phyloP scores from a whole-genome alignment of 2,888 invertebrate genomes.

The Troides helena region DNA sequence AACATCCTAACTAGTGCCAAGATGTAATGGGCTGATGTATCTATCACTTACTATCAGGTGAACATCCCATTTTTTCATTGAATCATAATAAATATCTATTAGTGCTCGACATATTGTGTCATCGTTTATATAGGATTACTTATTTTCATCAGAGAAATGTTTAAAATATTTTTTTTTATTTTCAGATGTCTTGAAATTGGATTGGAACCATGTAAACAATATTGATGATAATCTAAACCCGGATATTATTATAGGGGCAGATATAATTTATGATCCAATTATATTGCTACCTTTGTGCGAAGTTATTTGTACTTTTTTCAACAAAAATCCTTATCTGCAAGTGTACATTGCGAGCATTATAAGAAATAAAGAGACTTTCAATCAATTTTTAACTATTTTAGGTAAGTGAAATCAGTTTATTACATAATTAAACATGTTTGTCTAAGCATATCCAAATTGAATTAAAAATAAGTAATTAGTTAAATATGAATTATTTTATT shows the following conservation, averaged over 20 bases:
- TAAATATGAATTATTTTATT: too few species aligned
- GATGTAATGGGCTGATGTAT: too few species aligned
- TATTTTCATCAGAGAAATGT: background rate
- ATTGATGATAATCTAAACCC: conserved; percentile 45
- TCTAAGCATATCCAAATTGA: background rate
- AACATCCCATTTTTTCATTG: too few species aligned
- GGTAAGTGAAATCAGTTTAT: background rate
- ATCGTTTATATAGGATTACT: background rate
- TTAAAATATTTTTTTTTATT: conserved; percentile 2
- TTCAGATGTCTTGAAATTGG: conserved; percentile 54
- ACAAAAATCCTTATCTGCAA: conserved; percentile 51
- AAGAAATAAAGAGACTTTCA: conserved; percentile 83
- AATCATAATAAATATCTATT: too few species aligned
- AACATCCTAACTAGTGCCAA: too few species aligned
- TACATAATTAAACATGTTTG: background rate
- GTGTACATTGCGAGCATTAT: conserved; percentile 69
- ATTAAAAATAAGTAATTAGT: background rate
- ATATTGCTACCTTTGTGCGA: conserved; percentile 58
- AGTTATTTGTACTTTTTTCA: conserved; percentile 49
- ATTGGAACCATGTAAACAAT: conserved; percentile 57
- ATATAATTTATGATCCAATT: conserved; percentile 70
- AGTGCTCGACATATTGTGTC: too few species aligned
- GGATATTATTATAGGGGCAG: conserved; percentile 68
- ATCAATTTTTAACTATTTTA: conserved; percentile 67
- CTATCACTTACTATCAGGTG: too few species aligned